Evolutionary conservation across 2,888 invertebrate genomes (phyloP).

Genomic region (Orgyia antiqua): DNA sequence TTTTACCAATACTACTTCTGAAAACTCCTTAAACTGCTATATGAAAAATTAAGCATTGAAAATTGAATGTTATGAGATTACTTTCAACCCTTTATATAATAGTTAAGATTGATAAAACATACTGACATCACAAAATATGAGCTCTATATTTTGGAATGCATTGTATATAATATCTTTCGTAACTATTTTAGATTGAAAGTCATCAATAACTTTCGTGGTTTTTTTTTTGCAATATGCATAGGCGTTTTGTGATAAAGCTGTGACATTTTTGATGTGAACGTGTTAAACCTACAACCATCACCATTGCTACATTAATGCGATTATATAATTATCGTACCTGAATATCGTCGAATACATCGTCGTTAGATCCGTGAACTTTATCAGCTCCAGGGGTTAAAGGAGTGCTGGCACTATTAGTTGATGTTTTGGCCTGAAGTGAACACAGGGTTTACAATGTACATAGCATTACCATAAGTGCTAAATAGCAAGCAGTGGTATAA

Average conservation of each 20-base stretch:
- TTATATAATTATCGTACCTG: constrained; percentile 71
- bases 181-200: constrained; percentile 29
- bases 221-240: constrained; percentile 41
- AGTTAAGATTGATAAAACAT: constrained; percentile 35
- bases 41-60: constrained; percentile 26
- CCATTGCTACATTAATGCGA: constrained; percentile 54
- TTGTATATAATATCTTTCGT: constrained; percentile 37
- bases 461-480: constrained; percentile 5
- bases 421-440: constrained; percentile 55
- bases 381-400: constrained; percentile 59
- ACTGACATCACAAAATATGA: constrained; percentile 64
- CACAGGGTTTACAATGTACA: constrained; percentile 17
- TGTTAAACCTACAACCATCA: constrained; percentile 69
- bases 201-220: constrained; percentile 26
- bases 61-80: constrained; percentile 29
- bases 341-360: constrained; percentile 71
- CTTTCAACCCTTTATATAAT: constrained; percentile 27
- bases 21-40: too few relatives aligned
- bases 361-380: constrained; percentile 64
- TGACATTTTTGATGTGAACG: constrained; percentile 66
- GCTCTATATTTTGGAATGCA: constrained; percentile 67
- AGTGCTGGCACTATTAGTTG: constrained; percentile 68
- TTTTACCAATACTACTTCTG: too few relatives aligned
- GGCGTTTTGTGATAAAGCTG: constrained; percentile 33
- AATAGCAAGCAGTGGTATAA: neutral